phyloP scores from a whole-genome alignment of 1,140 invertebrate genomes.

The Drosophila chauvacae region DNA sequence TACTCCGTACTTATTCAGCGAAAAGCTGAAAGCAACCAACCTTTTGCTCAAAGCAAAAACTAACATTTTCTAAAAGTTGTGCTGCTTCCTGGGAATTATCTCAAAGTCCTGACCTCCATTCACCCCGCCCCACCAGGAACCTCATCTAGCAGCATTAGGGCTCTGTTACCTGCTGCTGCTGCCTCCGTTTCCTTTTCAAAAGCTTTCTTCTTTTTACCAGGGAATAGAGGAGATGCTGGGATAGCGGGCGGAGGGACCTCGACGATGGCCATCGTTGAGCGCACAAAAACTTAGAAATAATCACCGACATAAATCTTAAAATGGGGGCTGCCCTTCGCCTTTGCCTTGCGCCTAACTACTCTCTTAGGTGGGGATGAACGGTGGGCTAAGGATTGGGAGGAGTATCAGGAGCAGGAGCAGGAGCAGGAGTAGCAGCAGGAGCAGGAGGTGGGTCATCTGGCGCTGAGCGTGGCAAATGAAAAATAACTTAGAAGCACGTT shows the following conservation, averaged over 20 bases:
- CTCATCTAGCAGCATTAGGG: slow-evolving; percentile 54
- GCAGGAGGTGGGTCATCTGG: slow-evolving; percentile 30
- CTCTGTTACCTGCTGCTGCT: slow-evolving; percentile 29
- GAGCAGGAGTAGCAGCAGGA: background rate
- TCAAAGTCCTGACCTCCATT: slow-evolving; percentile 12
- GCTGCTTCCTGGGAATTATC: slow-evolving; percentile 32
- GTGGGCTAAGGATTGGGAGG: slow-evolving; percentile 1
- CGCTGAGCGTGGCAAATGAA: slow-evolving; percentile 68
- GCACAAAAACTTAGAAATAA: slow-evolving; percentile 84
- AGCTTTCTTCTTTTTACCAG: slow-evolving; percentile 28
- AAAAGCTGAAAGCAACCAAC: slow-evolving; percentile 10
- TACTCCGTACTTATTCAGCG: slow-evolving; percentile 1
- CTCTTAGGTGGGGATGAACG: slow-evolving; percentile 40
- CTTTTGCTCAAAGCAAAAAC: slow-evolving; percentile 20
- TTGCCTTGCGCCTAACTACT: slow-evolving; percentile 61
- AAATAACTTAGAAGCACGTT: slow-evolving; percentile 83
- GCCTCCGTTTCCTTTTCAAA: slow-evolving; percentile 11
- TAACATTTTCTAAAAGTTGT: slow-evolving; percentile 52
- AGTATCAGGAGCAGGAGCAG: background rate
- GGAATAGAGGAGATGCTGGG: background rate
- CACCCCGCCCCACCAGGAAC: background rate
- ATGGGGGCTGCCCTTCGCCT: slow-evolving; percentile 51
- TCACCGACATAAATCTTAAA: slow-evolving; percentile 84
- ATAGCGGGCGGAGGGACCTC: background rate
- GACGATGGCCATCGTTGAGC: slow-evolving; percentile 60